These are phyloP conservation scores for Spodoptera picta DNA, from an alignment of 2,888 invertebrate species.

Conservation along the genomic window DNA sequence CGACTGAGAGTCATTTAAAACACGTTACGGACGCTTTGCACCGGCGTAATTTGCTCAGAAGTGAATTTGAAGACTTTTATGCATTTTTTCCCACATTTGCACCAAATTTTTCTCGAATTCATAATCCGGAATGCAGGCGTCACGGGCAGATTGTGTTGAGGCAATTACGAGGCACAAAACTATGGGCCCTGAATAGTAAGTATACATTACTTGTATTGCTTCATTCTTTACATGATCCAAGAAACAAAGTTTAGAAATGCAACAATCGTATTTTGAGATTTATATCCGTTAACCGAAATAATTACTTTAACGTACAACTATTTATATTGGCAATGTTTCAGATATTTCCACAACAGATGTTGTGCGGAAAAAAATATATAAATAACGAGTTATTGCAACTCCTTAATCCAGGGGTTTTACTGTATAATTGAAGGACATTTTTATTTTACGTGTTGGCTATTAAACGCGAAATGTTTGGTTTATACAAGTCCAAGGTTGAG, in stretches of 20 bases:
- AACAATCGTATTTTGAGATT: slow-evolving; percentile 46
- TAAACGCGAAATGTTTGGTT: slow-evolving; percentile 17
- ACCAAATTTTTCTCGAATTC: slow-evolving; percentile 90
- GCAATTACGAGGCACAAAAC: slow-evolving; percentile 90
- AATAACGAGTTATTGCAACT: slow-evolving; percentile 56
- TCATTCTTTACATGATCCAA: slow-evolving; percentile 21
- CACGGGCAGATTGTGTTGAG: slow-evolving; percentile 91
- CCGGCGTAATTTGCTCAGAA: slow-evolving; percentile 82
- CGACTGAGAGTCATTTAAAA: slow-evolving; percentile 70
- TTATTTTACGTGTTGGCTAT: slow-evolving; percentile 5
- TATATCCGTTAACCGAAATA: slow-evolving; percentile 50
- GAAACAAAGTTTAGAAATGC: slow-evolving; percentile 36
- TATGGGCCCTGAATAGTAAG: slow-evolving; percentile 93
- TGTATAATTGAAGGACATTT: slow-evolving; percentile 16
- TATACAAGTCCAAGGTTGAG: slow-evolving; percentile 12
- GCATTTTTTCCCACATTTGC: slow-evolving; percentile 91
- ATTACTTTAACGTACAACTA: slow-evolving; percentile 60
- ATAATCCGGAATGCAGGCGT: slow-evolving; percentile 90
- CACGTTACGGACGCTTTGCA: slow-evolving; percentile 78
- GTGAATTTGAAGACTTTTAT: slow-evolving; percentile 90
- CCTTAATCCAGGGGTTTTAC: slow-evolving; percentile 47
- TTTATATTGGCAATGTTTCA: slow-evolving; percentile 74
- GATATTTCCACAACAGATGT: slow-evolving; percentile 72
- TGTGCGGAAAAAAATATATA: slow-evolving; percentile 66
- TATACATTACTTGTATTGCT: slow-evolving; percentile 56